Evolutionary conservation across 2,113 vertebrate genomes (phyloP), one percentile per base, ranked within the genome.

Genomic region (Takifugu flavidus): DNA sequence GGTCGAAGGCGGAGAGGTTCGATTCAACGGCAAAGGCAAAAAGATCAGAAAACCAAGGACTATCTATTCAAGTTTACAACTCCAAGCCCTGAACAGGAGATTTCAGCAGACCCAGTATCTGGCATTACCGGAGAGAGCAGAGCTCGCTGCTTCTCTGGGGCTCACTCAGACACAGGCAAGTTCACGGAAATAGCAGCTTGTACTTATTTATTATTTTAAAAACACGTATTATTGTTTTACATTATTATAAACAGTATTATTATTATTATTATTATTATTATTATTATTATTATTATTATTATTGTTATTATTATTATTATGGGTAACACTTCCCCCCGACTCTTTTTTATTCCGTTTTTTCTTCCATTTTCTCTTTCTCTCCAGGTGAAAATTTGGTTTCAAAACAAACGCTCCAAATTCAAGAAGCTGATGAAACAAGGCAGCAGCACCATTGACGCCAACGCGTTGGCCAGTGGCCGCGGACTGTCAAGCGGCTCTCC

Each of bases 11-110:
- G 97, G 97, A 52, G 97, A 99, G 87, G 96, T 99, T 70, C 95
- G 97, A 31, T 98, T 98, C 86, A 98, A 98, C 75, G 97, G 96
- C 20, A 98, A 99, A 79, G 97, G 97, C 47, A 99, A 99, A 86
- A 99, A 99, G 91, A 99, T 99, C 50, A 95, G 97, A 66, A 99
- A 99, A 87, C 97, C 97, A 80, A 92, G 97, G 90, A 99, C 97
- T 86, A 99, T 99, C 83, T 99, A 99, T 87, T 99, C 97, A 77
- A 99, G 97, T 91, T 93, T 99, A 86, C 97, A 99, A 83, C 91
- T 99, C 50, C 97, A 99, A 84, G 94, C 97, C 80, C 88, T 99
- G 77, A 99, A 99, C 88, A 92, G 97, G 87, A 92, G 97, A 65
- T 99, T 99, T 88, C 97, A 99, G 76, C 97, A 99, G 86, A 99